A percentile compares a stretch with the other conserved stretches of the same genome.
These are phyloP conservation scores for Zosterops lateralis DNA, from an alignment of 2,113 vertebrate genomes.

Conservation along the genomic window DNA sequence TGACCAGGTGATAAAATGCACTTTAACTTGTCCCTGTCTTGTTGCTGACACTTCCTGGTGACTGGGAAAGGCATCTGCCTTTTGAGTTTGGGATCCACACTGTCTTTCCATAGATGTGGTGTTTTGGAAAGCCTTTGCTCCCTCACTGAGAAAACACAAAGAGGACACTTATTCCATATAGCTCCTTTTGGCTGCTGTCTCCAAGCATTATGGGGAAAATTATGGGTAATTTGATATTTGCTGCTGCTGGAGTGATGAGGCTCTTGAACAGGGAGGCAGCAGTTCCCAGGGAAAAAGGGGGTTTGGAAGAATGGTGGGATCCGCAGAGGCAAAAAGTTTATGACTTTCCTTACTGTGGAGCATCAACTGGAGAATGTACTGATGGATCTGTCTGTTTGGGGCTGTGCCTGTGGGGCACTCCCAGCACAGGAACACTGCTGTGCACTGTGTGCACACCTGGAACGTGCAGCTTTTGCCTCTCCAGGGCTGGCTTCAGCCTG, in stretches of 20 bases:
- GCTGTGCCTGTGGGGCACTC: neutral
- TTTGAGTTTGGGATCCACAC: neutral
- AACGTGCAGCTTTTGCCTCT: rapidly evolving
- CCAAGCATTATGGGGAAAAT: rapidly evolving
- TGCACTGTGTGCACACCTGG: neutral
- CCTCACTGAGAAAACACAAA: neutral
- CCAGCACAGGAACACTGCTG: rapidly evolving
- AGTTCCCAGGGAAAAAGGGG: neutral
- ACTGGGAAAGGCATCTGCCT: neutral
- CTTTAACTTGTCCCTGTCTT: slow-evolving; percentile 22
- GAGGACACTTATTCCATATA: rapidly evolving
- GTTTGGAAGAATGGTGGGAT: neutral
- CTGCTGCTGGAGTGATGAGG: neutral
- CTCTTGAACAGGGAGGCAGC: neutral
- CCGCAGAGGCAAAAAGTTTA: neutral
- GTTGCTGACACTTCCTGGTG: neutral
- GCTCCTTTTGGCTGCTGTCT: neutral
- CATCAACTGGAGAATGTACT: neutral
- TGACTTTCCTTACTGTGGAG: neutral
- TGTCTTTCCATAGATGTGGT: neutral
- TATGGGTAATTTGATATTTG: neutral
- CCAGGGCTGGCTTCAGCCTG: neutral
- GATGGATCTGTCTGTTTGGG: neutral
- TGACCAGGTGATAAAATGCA: neutral
- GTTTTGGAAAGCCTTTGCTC: neutral